Base-by-base conservation (phyloP, 2,888 invertebrate genomes). In the Dioctria linearis region DNA sequence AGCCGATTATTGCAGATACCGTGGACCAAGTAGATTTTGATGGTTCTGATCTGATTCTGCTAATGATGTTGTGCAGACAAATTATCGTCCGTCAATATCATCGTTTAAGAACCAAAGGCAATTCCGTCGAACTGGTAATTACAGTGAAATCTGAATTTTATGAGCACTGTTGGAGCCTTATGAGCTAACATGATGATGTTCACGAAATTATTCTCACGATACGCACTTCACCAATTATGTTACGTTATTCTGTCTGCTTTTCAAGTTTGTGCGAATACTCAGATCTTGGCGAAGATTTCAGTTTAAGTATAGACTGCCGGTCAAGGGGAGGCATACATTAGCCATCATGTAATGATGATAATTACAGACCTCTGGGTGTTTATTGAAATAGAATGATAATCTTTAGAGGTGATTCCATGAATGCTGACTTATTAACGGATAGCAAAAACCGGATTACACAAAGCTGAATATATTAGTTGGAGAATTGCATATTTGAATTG, bases 1-100 rank as follows among this genome's bases (percentile, higher is more conserved):
- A 76, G 76, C 76, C 76, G 61, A 63, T 76, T 76, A 76, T 76
- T 63, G 76, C 76, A 63, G 76, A 76, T 46, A 46, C 40, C 51
- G 63, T 8, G 46, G 46, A n/a, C n/a, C 76, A 46, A 13, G 40
- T 42, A 73, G 8, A 73, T 73, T 73, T 73, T 73, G 57, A 73
- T 42, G 8, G 8, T 25, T 63, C 25, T 11, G 37, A 63, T 63
- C 51, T 63, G 42, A 46, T 8, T 42, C 11, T 63, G 49, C 42
- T 63, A 46, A 39, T n/a, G 63, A 25, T n/a, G 46, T 46, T 57
- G 43, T 76, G 63, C 76, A 63, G 49, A 37, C 61, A 63, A 76
- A 76, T 76, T 76, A 63, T 49, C 63, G 39, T 9, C 6, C 46
- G 4, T 11, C 25, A 25, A 25, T 25, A 25, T 25, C 25, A 63